A percentile compares a stretch with the other conserved stretches of the same genome.
These are phyloP conservation scores for Blastobasis lacticolella DNA, from an alignment of 2,888 invertebrate species.

Conservation along the genomic window DNA sequence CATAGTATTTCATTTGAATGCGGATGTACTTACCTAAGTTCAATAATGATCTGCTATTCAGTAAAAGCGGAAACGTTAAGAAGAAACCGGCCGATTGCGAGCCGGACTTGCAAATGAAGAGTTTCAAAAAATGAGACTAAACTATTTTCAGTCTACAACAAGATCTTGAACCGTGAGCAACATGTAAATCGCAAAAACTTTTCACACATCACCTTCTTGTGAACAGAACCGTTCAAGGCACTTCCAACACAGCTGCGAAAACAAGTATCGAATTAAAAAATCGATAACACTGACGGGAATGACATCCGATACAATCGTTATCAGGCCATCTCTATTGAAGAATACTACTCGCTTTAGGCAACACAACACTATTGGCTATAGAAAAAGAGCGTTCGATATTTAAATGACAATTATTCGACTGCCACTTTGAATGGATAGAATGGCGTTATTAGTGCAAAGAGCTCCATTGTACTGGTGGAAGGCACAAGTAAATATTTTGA, in stretches of 20 bases:
- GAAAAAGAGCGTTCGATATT: slow-evolving; percentile 43
- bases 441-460: slow-evolving; percentile 62
- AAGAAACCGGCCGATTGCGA: slow-evolving; percentile 8
- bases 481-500: slow-evolving; percentile 69
- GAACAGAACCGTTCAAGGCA: no score
- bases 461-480: slow-evolving; percentile 44
- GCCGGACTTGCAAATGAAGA: slow-evolving; percentile 10
- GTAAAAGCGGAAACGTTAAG: not conserved
- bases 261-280: slow-evolving; percentile 25
- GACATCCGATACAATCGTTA: slow-evolving; percentile 55
- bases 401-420: slow-evolving; percentile 58
- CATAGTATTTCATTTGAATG: no score
- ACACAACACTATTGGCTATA: slow-evolving; percentile 22
- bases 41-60: not conserved
- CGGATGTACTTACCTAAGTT: no score
- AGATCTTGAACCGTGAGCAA: no score
- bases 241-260: slow-evolving; percentile 20
- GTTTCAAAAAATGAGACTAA: not conserved
- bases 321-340: slow-evolving; percentile 41
- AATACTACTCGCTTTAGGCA: slow-evolving; percentile 40
- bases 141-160: not conserved
- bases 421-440: slow-evolving; percentile 42
- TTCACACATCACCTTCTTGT: no score
- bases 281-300: slow-evolving; percentile 20
- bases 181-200: no score